Base-by-base conservation (phyloP, 2,888 invertebrate species). In the Anoplius nigerrimus region DNA sequence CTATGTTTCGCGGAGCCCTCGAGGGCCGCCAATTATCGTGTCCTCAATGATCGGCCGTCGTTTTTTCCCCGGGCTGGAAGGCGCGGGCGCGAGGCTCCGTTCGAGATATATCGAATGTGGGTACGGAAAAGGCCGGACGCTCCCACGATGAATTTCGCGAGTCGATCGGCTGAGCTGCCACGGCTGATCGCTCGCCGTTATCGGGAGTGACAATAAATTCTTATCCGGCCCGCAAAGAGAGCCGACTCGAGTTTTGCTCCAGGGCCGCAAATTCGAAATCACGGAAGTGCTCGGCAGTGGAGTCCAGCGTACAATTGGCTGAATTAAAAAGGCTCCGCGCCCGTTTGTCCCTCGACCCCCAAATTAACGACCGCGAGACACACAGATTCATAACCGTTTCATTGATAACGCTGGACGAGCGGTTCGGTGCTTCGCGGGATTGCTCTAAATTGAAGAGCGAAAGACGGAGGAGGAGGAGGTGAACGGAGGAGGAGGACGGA, bases 21-120 rank as follows among this genome's bases (percentile, higher is more conserved):
- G 45, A 54, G 58, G 55, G 27, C 64, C 64, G 72, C 67, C 73
- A 69, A 72, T 72, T 72, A 72, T 62, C 64, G 62, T 62, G 68
- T 72, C 54, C 73, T 43, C 69, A 65, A 72, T 62, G 59, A 73
- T 60, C 73, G 57, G n/a, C 54, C 56, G 20, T 55, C 43, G 58
- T 62, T 62, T 62, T 58, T 63, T 57, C 52, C 43, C 56, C n/a
- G 43, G 18, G 18, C 20, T n/a, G n/a, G n/a, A n/a, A n/a, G n/a
- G 20, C 24, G 18, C 11, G 43, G 18, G 22, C 55, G 34, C 27
- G 27, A n/a, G n/a, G n/a, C n/a, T 27, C 55, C 16, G 27, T 55
- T 55, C 55, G 55, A 55, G 27, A 55, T 21, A 55, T n/a, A 55
- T 69, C 73, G 66, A 63, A 69, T 53, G 69, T 62, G 64, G 64